phyloP scores from a whole-genome alignment of 2,113 vertebrate genomes.

The human (Homo sapiens) region GRCh38 chr3:108497001-108497500 shows the following conservation, averaged over 20 bases:
- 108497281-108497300: conserved; percentile 35
- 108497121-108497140: no score
- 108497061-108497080: no score
- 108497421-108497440: conserved; percentile 33
- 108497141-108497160: no score
- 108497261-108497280: not conserved
- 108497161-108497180: no score
- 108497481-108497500: not conserved
- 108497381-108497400: not conserved
- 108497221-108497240: not conserved
- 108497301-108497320: not conserved
- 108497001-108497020: no score
- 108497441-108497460: not conserved
- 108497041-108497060: no score
- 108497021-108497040: no score
- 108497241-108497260: conserved; percentile 15
- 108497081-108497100: no score
- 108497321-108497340: conserved; percentile 21
- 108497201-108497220: conserved; percentile 1
- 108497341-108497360: not conserved
- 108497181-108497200: not conserved
- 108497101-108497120: no score
- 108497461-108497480: not conserved
- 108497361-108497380: not conserved
- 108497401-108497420: not conserved